Conservation (phyloP, 2,113 vertebrate species). For the Zingel zingel region DNA sequence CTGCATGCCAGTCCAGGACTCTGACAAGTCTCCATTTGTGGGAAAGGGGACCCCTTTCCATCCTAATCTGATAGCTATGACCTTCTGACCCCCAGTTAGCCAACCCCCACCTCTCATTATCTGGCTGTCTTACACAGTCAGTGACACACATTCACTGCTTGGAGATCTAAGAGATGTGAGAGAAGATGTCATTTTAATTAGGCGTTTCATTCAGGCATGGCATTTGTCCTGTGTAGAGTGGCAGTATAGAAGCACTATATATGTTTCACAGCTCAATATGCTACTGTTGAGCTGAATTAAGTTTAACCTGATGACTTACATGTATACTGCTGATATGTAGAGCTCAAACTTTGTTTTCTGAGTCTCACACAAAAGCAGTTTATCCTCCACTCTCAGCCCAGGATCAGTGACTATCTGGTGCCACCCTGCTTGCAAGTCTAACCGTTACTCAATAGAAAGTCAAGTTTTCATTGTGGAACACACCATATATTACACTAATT, state of each 20-base stretch:
- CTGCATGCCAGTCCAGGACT: constrained; percentile 12
- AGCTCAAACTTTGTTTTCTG: not conserved
- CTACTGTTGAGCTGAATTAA: constrained; percentile 7
- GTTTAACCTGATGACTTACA: not conserved
- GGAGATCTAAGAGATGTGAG: constrained; percentile 53
- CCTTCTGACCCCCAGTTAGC: constrained; percentile 63
- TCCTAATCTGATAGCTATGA: constrained; percentile 68
- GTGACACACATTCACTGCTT: constrained; percentile 46
- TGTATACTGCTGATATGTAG: not conserved
- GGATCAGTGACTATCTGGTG: not conserved
- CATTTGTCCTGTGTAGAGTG: constrained; percentile 1
- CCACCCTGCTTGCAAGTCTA: not conserved
- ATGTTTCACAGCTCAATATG: not conserved
- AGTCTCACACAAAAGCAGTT: not conserved
- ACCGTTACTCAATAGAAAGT: not conserved
- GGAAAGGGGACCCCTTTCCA: constrained; percentile 58
- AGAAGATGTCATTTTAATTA: constrained; percentile 52
- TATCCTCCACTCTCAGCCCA: not conserved
- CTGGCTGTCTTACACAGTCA: constrained; percentile 45
- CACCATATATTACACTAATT: not conserved
- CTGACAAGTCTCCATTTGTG: constrained; percentile 60
- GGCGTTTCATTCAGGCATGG: constrained; percentile 33
- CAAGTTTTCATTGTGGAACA: not conserved
- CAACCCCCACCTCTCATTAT: constrained; percentile 51
- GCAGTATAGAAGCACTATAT: not conserved